Percentiles rank a stretch among this genome's conserved stretches.
These are phyloP conservation scores for Cheilosia soror DNA, from an alignment of 2,888 invertebrate species.

Conservation along the genomic window DNA sequence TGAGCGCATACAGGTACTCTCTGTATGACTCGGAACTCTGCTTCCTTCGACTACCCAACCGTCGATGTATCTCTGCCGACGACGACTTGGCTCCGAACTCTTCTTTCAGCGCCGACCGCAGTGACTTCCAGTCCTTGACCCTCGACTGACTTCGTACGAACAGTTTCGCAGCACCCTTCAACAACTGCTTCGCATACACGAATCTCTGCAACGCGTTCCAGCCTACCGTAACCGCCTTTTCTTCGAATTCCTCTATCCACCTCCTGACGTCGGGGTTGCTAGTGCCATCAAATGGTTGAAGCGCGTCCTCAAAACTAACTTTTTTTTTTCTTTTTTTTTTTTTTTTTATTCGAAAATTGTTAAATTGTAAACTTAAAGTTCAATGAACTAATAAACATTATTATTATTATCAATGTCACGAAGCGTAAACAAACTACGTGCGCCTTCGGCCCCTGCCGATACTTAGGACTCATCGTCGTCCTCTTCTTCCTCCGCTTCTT, in stretches of 20 bases:
- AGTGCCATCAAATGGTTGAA: conserved; percentile 52
- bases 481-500: conserved; percentile 14
- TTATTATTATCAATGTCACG: conserved; percentile 62
- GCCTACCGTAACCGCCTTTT: conserved; percentile 41
- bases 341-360: too few species aligned
- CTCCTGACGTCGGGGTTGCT: conserved; percentile 34
- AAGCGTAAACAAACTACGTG: conserved; percentile 48
- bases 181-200: conserved; percentile 59
- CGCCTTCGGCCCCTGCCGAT: background rate
- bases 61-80: conserved; percentile 62
- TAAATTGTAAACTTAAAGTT: too few species aligned
- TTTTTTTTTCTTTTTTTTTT: too few species aligned
- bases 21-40: conserved; percentile 52
- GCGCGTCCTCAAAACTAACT: too few species aligned
- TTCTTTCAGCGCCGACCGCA: too few species aligned
- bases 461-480: background rate
- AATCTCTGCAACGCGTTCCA: conserved; percentile 65
- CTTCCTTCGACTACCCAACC: conserved; percentile 55
- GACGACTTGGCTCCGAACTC: too few species aligned
- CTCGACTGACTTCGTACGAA: conserved; percentile 54
- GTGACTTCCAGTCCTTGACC: background rate
- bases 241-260: conserved; percentile 65
- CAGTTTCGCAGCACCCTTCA: conserved; percentile 64
- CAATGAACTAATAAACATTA: too few species aligned
- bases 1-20: conserved; percentile 57